A percentile compares a stretch with the other conserved stretches of the same genome.
phyloP scores from a whole-genome alignment of 2,113 vertebrate genomes.

The Clarias gariepinus region DNA sequence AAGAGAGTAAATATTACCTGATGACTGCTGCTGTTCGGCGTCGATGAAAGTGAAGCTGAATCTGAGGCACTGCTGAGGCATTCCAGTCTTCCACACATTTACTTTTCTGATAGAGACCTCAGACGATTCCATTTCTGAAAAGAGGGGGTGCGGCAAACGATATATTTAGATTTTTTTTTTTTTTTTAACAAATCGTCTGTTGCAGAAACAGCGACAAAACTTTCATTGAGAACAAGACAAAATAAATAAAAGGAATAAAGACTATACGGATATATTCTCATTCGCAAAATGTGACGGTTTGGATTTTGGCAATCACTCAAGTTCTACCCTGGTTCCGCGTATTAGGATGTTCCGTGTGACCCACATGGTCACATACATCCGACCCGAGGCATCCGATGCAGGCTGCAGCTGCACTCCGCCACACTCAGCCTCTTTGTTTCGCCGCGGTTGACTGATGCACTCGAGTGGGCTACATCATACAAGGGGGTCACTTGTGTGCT shows the following conservation, averaged over 20 bases:
- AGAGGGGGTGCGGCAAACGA: background rate
- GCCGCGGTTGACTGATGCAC: constrained; percentile 64
- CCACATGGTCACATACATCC: constrained; percentile 62
- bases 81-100: constrained; percentile 75
- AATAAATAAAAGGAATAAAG: background rate
- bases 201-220: background rate
- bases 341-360: constrained; percentile 46
- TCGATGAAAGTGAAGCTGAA: constrained; percentile 79
- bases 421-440: constrained; percentile 67
- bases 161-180: background rate
- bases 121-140: constrained; percentile 55
- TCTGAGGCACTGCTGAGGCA: constrained; percentile 74
- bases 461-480: constrained; percentile 21
- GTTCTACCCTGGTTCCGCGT: constrained; percentile 8
- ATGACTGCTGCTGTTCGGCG: constrained; percentile 77
- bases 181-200: background rate
- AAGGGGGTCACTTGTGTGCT: constrained; percentile 15
- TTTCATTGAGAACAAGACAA: too few species aligned
- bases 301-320: background rate
- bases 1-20: constrained; percentile 67
- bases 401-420: constrained; percentile 57
- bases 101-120: constrained; percentile 70
- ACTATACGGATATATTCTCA: background rate
- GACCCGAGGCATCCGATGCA: constrained; percentile 58
- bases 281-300: background rate